A percentile compares a stretch with the other conserved stretches of the same genome.
These are phyloP conservation scores for Hedya salicella DNA, from an alignment of 2,888 invertebrate species.

Conservation along the genomic window DNA sequence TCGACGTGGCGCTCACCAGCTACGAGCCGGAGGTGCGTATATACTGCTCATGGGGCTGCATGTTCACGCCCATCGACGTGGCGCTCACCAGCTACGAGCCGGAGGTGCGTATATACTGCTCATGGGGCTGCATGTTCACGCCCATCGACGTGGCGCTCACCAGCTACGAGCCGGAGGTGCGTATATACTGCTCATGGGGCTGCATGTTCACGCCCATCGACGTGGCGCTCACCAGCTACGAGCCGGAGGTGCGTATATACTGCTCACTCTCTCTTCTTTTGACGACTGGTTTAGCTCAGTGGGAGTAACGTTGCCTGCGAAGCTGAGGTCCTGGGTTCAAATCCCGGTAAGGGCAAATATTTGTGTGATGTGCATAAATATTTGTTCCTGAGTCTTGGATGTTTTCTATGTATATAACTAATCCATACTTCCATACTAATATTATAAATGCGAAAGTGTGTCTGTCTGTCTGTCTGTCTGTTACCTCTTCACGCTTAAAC, in stretches of 20 bases:
- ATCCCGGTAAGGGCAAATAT: too few species aligned
- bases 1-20: conserved; percentile 93
- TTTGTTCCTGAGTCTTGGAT: too few species aligned
- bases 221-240: conserved; percentile 94
- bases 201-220: conserved; percentile 94
- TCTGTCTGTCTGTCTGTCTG: too few species aligned
- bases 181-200: not conserved
- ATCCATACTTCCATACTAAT: too few species aligned
- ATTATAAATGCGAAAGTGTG: too few species aligned
- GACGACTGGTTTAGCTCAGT: too few species aligned
- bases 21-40: conserved; percentile 95
- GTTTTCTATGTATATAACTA: too few species aligned
- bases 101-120: conserved; percentile 85
- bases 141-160: conserved; percentile 95
- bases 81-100: conserved; percentile 96
- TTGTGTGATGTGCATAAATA: too few species aligned
- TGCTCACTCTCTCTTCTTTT: too few species aligned
- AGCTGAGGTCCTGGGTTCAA: too few species aligned
- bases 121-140: conserved; percentile 87
- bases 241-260: conserved; percentile 90
- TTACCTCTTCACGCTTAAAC: too few species aligned
- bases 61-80: conserved; percentile 96
- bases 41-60: not conserved
- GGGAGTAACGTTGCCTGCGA: too few species aligned
- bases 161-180: conserved; percentile 96